phyloP scores from a whole-genome alignment of 2,113 vertebrate species.

The Oreochromis aureus region DNA sequence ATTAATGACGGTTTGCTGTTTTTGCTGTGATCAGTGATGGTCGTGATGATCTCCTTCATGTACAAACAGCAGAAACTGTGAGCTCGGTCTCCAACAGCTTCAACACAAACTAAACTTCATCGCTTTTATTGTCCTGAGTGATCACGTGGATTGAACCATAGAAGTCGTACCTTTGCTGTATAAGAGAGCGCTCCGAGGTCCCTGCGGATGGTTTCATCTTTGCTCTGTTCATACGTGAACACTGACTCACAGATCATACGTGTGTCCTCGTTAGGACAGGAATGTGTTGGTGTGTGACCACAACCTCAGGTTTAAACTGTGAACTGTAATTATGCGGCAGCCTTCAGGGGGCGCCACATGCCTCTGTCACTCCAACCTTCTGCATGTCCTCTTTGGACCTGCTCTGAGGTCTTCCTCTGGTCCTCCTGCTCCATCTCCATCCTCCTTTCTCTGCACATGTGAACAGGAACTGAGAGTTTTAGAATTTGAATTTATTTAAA shows the following conservation, averaged over 20 bases:
- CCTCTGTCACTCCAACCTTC: not conserved
- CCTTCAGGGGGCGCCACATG: not conserved
- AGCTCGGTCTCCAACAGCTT: not conserved
- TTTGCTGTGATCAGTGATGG: not conserved
- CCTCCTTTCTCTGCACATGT: not conserved
- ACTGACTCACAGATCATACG: not conserved
- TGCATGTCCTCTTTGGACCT: not conserved
- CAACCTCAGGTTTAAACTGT: not conserved
- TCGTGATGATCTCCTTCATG: not conserved
- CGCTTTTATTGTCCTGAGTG: not conserved
- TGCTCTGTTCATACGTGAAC: not conserved
- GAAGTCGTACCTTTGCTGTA: not conserved
- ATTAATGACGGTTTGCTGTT: not conserved
- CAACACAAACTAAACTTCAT: not conserved
- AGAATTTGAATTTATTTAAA: not conserved
- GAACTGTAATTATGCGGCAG: not conserved
- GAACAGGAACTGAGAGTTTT: not conserved
- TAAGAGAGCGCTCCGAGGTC: not conserved
- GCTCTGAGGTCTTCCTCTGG: not conserved
- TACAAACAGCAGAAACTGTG: not conserved
- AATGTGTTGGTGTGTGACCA: not conserved
- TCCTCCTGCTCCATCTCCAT: not conserved
- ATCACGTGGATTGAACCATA: not conserved
- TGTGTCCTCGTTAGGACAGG: not conserved
- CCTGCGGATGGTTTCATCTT: not conserved